A percentile compares a stretch with the other conserved stretches of the same genome.
Conservation (phyloP, 2,113 vertebrate genomes). For the Neopipo cinnamomea region DNA sequence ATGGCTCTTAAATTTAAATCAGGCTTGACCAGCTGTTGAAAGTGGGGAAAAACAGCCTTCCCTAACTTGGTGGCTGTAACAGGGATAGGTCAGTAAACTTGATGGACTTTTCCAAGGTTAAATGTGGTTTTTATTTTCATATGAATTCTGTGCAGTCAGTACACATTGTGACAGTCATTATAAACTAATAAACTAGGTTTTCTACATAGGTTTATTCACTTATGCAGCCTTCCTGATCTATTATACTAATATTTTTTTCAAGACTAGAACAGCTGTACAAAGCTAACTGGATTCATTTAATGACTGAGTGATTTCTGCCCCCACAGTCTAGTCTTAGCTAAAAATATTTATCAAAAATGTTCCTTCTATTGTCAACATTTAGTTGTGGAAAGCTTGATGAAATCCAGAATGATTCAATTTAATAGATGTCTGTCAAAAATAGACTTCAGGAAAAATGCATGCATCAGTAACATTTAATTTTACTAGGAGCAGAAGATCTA, state of each 20-base stretch:
- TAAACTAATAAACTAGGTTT: not conserved
- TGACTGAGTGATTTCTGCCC: not conserved
- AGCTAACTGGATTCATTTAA: slow-evolving; percentile 10
- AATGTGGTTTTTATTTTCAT: not conserved
- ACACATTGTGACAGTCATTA: not conserved
- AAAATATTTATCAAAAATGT: slow-evolving; percentile 21
- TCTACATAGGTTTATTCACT: not conserved
- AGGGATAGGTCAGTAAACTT: not conserved
- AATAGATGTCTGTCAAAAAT: slow-evolving; percentile 41
- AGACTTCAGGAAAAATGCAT: slow-evolving; percentile 40
- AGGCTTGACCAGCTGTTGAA: not conserved
- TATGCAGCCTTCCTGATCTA: not conserved
- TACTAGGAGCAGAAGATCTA: slow-evolving; percentile 7
- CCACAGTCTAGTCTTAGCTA: not conserved
- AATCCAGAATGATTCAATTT: not conserved
- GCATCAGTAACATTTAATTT: slow-evolving; percentile 45
- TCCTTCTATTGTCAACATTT: not conserved
- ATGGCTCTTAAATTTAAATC: not conserved
- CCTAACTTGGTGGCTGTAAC: not conserved
- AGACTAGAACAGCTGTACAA: not conserved
- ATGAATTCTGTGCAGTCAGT: not conserved
- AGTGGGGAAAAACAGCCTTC: not conserved
- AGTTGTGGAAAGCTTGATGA: not conserved
- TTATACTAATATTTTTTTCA: not conserved
- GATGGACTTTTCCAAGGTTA: not conserved